These are phyloP conservation scores for Drosophila yooni DNA, from an alignment of 2,888 invertebrate species.

Conservation along the genomic window DNA sequence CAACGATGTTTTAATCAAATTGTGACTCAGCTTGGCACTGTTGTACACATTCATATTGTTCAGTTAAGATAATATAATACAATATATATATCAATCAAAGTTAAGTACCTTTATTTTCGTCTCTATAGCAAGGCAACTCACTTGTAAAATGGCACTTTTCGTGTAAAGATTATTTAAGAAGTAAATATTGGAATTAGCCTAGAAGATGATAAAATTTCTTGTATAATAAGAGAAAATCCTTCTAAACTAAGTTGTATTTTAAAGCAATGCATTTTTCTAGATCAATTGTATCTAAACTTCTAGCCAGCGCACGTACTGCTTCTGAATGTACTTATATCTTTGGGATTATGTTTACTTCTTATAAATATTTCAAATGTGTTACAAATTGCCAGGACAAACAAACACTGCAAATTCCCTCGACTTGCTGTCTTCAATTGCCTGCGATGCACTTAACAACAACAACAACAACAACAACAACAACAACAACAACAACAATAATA, in stretches of 20 bases:
- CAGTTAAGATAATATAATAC: neutral
- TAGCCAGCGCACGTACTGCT: neutral
- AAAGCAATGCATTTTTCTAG: neutral
- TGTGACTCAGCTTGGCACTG: neutral
- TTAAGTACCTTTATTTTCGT: neutral
- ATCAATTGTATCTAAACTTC: too few relatives aligned
- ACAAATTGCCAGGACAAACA: slow-evolving; percentile 49
- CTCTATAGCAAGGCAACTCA: neutral
- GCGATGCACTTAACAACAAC: slow-evolving; percentile 51
- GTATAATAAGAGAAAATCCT: neutral
- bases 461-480: slow-evolving; percentile 9
- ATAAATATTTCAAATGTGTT: slow-evolving; percentile 49
- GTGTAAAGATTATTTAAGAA: neutral
- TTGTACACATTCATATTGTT: neutral
- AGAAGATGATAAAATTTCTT: neutral
- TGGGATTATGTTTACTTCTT: neutral
- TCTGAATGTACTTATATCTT: neutral
- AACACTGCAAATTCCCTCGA: slow-evolving; percentile 19
- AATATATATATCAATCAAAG: neutral
- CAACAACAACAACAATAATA: too few relatives aligned
- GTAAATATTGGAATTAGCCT: neutral
- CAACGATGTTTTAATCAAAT: neutral
- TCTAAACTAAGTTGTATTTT: neutral
- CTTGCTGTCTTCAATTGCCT: slow-evolving; percentile 42
- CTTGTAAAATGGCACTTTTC: neutral